Evolutionary conservation across 2,113 vertebrate species (phyloP).

Genomic region (Anhinga rufa): DNA sequence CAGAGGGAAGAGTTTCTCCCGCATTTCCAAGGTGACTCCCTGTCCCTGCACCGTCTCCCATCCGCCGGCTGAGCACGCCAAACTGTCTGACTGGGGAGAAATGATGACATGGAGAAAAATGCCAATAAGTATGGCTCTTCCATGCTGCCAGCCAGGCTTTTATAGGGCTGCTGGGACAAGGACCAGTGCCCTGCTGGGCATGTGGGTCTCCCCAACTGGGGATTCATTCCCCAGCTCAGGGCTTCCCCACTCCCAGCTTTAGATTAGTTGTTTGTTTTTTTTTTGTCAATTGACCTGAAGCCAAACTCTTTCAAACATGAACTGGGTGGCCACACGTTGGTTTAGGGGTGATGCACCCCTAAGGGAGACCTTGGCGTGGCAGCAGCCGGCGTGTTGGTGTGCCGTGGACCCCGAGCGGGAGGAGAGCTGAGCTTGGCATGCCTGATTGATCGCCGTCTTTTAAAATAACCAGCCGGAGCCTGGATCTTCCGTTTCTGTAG

Average conservation of each 20-base stretch:
- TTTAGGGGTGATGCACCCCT: not conserved
- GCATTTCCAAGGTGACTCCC: not conserved
- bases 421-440: not conserved
- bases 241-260: not conserved
- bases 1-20: not conserved
- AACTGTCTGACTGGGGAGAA: rapidly evolving
- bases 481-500: slow-evolving; percentile 28
- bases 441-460: not conserved
- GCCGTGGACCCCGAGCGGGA: rapidly evolving
- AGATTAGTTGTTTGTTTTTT: too few relatives aligned
- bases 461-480: not conserved
- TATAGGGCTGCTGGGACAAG: not conserved
- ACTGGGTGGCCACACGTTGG: rapidly evolving
- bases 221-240: not conserved
- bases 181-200: not conserved
- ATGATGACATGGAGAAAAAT: not conserved
- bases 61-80: not conserved
- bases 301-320: not conserved
- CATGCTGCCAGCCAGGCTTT: not conserved
- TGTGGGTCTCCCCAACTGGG: rapidly evolving
- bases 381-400: not conserved
- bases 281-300: not conserved
- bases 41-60: not conserved
- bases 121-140: not conserved
- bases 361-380: not conserved